Base-by-base conservation (phyloP, 2,113 vertebrate genomes). In the Pitta sordida region DNA sequence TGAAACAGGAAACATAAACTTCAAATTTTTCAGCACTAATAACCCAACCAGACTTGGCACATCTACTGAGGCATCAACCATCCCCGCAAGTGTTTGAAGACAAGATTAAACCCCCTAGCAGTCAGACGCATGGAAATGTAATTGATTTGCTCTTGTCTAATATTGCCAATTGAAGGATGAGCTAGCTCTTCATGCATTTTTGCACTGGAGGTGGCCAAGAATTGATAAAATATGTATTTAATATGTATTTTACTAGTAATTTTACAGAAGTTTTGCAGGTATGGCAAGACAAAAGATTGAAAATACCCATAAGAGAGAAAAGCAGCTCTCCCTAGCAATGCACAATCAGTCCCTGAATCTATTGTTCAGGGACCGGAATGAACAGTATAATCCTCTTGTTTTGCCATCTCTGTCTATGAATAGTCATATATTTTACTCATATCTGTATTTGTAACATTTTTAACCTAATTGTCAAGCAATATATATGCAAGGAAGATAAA, bases 401-500 rank as follows among this genome's bases (percentile, higher is more conserved):
- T 89, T 77, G 29, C 51, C 39, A 37, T 62, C 67, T 77, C 81
- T 83, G 55, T 41, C 52, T 67, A 73, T 73, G 46, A 75, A 48
- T 46, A 92, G 43, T 82, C 23, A 30, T 62, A 83, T 92, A 93
- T 88, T 82, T 89, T 32, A 89, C 41, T 92, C 5, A 2, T 39
- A 39, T 86, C 27, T 58, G 22, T 84, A 65, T 91, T 85, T 89
- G 53, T 82, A 92, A 69, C n/a, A 65, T 91, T 93, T 96, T 93
- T 89, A 3, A 89, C 67, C 41, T 69, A 83, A 84, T 85, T 78
- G 79, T 53, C 46, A 67, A 87, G 43, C 64, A 83, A 52, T 83
- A 90, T 60, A 41, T 81, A 68, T 75, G 71, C 68, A 91, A 78
- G 63, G 63, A 89, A 91, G 46, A 64, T 69, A 73, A 83, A 83